These are phyloP conservation scores for Ornithoptera alexandrae DNA, from an alignment of 2,888 invertebrate species.

Conservation along the genomic window DNA sequence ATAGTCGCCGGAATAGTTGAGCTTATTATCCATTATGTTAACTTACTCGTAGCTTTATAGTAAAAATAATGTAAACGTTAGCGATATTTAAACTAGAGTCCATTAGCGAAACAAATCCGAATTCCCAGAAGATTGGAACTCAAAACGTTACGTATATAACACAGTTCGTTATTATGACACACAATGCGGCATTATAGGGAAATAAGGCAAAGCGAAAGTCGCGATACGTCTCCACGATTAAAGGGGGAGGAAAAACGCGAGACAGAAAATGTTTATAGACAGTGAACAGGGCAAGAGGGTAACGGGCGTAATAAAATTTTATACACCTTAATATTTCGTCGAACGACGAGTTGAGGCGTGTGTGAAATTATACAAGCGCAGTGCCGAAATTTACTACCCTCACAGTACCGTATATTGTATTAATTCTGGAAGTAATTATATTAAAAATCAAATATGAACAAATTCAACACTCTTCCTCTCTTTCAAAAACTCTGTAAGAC, in stretches of 20 bases:
- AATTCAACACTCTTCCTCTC: background rate
- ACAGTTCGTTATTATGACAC: conserved; percentile 74
- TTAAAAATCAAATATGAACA: background rate
- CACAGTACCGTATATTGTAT: conserved; percentile 8
- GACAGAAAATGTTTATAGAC: conserved; percentile 69
- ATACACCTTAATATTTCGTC: conserved; percentile 76
- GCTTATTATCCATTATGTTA: no score
- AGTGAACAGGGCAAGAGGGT: conserved; percentile 68
- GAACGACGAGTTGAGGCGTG: conserved; percentile 74
- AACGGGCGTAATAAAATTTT: conserved; percentile 76
- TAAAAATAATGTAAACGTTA: conserved; percentile 31
- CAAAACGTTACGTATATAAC: conserved; percentile 64
- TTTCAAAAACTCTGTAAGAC: no score
- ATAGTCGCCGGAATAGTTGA: no score
- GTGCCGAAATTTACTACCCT: conserved; percentile 60
- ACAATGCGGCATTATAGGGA: conserved; percentile 72
- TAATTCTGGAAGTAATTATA: background rate
- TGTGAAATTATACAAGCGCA: conserved; percentile 70
- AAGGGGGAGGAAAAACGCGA: conserved; percentile 49
- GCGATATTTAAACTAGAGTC: conserved; percentile 42
- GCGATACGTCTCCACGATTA: conserved; percentile 39
- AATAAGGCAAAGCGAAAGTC: conserved; percentile 61
- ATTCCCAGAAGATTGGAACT: conserved; percentile 70
- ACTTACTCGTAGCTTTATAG: background rate
- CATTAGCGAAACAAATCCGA: conserved; percentile 65